phyloP scores from a whole-genome alignment of 2,797 vertebrate genomes.

The Galago senegalensis region DNA sequence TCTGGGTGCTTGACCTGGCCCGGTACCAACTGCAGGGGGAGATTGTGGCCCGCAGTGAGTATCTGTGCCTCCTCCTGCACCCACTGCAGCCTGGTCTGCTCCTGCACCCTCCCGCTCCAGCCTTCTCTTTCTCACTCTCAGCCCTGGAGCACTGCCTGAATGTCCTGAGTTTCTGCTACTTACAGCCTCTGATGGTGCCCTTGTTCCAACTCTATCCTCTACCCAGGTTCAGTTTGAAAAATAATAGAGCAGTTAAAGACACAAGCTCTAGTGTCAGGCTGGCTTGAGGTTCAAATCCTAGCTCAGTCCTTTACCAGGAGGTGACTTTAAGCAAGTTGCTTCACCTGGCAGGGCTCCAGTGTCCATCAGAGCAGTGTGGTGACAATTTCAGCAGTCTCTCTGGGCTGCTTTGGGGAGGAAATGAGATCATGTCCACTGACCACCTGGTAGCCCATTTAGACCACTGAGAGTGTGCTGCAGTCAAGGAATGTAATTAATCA shows the following conservation, averaged over 20 bases:
- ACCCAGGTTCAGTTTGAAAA: not conserved
- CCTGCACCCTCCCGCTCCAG: accelerated
- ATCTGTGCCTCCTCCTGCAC: not conserved
- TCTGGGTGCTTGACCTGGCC: constrained; percentile 95
- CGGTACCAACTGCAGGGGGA: constrained; percentile 91
- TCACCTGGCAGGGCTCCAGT: not conserved
- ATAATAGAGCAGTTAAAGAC: not conserved
- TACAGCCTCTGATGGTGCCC: not conserved
- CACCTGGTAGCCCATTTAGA: not conserved
- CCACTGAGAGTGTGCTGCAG: not conserved
- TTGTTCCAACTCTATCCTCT: not conserved
- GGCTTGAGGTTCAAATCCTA: not conserved
- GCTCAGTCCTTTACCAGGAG: not conserved
- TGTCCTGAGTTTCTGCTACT: not conserved
- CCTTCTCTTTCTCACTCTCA: not conserved
- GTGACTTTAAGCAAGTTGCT: not conserved
- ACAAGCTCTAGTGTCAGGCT: not conserved
- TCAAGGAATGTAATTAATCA: too few relatives aligned
- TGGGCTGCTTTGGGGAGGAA: not conserved
- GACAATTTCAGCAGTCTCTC: not conserved
- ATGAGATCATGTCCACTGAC: not conserved
- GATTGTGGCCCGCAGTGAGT: constrained; percentile 92
- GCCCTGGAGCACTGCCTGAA: not conserved
- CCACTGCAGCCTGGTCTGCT: not conserved
- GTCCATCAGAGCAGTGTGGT: not conserved